Evolutionary conservation across 2,888 invertebrate species (phyloP), one percentile per base, ranked within the genome.

Genomic region (Temnothorax unifasciatus): DNA sequence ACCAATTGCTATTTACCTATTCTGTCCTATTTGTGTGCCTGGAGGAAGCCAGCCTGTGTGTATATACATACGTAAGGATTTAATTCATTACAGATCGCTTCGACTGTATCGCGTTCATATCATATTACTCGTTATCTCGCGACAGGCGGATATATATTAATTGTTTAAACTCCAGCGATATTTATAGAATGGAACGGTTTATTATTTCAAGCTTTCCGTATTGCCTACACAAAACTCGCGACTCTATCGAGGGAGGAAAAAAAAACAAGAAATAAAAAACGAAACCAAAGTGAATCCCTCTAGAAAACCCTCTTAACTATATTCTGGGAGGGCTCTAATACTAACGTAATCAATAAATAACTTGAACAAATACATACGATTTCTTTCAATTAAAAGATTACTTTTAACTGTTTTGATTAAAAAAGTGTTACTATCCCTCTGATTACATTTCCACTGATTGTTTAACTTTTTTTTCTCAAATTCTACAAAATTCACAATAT

Each of bases 1-100:
- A 41, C 77, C 75, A 54, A 21, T 54, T 68, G 81, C 82, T 74
- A 41, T 69, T 74, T 73, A 57, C 41, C 61, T 76, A 79, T 68
- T 69, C 64, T 71, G 68, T 85, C 25, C 64, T 69, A 69, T 68
- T 77, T 68, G 54, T 69, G 71, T 57, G 77, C 29, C 3, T 9
- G 77, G n/a, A 69, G 69, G 63, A 68, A 69, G 54, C 18, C 21
- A 29, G 29, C 15, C 13, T 25, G n/a, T 41, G n/a, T 41, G 73
- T 59, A 11, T 57, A 13, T 75, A 34, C 25, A 47, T 47, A 21
- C 34, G 25, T 47, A 29, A 77, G 68, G 41, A 79, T 63, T 79
- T 59, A 21, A 83, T 59, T 68, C 81, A 83, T 83, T 79, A 68
- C 54, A 29, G 50, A 69, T 61, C 59, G 59, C 9, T 11, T 57